Base-by-base conservation (phyloP, 1,140 invertebrate species). In the Halesus radiatus region DNA sequence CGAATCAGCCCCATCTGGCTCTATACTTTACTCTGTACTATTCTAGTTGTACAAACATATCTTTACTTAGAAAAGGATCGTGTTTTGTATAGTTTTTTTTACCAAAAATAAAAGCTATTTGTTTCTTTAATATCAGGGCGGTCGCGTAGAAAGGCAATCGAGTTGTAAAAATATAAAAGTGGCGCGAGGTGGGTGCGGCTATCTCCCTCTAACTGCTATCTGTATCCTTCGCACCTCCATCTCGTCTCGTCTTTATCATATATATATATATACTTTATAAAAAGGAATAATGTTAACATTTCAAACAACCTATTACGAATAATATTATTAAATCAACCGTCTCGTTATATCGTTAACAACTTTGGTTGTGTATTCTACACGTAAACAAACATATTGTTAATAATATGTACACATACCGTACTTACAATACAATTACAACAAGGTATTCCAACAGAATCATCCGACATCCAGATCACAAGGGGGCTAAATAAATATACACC, bases 251-350 rank as follows among this genome's bases (percentile, higher is more conserved):
- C 45, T 72, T 53, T 72, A 72, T 72, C 18, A 72, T 72, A 72
- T 53, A 56, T 86, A 87, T 87, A 83, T 82, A 79, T 78, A 82
- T 82, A 70, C 79, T 80, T 78, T 81, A 83, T 81, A 81, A 81
- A 83, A 83, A 83, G 80, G 80, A 83, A 81, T 81, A 83, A 83
- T 75, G 79, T 83, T 83, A 83, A 83, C 82, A 83, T 81, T 81
- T 81, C 77, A 83, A 83, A 83, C 82, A 83, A 83, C 82, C 82
- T 83, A 83, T 83, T 74, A 80, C 68, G 76, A 77, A 83, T 81
- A 83, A 81, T 83, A 83, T 76, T 81, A 83, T 83, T 83, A 76
- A 79, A 83, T 81, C 80, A 83, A 83, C 82, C 82, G 58, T 81
- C 82, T 83, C 75, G 68, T 82, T 81, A 81, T 77, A 56, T 79